Percentiles rank a stretch among this genome's conserved stretches.
Evolutionary conservation across 2,797 vertebrate species (phyloP).

Genomic region (Mico argentatus): DNA sequence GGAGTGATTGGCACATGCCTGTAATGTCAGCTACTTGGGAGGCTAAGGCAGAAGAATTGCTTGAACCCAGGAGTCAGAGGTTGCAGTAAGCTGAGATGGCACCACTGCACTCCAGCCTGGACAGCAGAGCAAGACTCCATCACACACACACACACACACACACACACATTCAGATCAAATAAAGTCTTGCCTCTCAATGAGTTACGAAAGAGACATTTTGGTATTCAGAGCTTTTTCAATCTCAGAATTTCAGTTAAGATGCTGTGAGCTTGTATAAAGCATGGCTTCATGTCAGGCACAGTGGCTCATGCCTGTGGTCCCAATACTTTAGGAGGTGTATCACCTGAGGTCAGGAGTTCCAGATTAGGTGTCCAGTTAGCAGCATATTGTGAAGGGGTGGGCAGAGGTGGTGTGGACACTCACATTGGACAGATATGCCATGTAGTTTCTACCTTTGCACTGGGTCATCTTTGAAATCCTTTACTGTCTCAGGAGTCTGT

Average conservation of each 20-base stretch:
- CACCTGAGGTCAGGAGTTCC: too few relatives aligned
- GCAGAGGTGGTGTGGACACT: fast-evolving
- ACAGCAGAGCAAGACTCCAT: fast-evolving
- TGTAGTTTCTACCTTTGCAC: neutral
- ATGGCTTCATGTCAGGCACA: neutral
- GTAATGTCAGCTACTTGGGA: too few relatives aligned
- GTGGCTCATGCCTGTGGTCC: too few relatives aligned
- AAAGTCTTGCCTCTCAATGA: neutral
- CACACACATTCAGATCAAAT: neutral
- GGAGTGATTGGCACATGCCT: fast-evolving
- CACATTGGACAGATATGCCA: neutral
- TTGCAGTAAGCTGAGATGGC: neutral
- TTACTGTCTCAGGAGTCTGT: neutral
- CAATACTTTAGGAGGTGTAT: too few relatives aligned
- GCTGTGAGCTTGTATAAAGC: neutral
- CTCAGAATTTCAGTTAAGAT: neutral
- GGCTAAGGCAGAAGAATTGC: neutral
- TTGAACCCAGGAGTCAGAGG: fast-evolving
- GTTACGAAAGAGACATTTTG: neutral
- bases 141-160: too few relatives aligned
- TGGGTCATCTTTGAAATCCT: neutral
- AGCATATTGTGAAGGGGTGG: neutral
- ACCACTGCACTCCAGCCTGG: neutral
- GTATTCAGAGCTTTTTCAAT: neutral
- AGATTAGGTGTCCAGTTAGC: neutral